Evolutionary conservation across 1,140 invertebrate genomes (phyloP).

Genomic region (Drosophila oshimai): DNA sequence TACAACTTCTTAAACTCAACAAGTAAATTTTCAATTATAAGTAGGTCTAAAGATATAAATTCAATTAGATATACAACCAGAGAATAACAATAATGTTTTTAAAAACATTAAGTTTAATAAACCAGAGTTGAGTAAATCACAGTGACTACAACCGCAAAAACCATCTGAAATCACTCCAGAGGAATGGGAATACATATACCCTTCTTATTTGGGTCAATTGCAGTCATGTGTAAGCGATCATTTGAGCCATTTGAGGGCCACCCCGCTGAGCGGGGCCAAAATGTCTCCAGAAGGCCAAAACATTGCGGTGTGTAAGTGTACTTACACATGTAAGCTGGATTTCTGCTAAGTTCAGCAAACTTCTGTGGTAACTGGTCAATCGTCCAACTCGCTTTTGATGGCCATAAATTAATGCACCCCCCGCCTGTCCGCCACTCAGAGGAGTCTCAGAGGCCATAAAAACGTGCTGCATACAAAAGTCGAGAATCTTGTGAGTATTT

Average conservation of each 20-base stretch:
- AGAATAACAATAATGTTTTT: no score
- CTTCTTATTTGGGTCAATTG: constrained; percentile 32
- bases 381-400: constrained; percentile 34
- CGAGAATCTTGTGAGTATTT: constrained; percentile 15
- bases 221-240: constrained; percentile 36
- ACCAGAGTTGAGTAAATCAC: background rate
- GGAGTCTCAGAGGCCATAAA: constrained; percentile 30
- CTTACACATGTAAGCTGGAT: background rate
- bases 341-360: constrained; percentile 39
- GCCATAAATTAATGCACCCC: constrained; percentile 36
- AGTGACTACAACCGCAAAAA: background rate
- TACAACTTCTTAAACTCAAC: no score
- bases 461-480: constrained; percentile 27
- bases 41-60: no score
- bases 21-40: no score
- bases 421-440: no score
- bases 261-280: background rate
- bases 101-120: background rate
- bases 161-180: background rate
- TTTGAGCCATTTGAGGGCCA: constrained; percentile 9
- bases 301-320: background rate
- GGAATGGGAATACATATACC: background rate
- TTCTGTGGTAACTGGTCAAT: constrained; percentile 15
- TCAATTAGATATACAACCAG: no score
- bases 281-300: constrained; percentile 11